Conservation (phyloP, 2,797 vertebrate genomes). For the Amphiprion clarkii region DNA sequence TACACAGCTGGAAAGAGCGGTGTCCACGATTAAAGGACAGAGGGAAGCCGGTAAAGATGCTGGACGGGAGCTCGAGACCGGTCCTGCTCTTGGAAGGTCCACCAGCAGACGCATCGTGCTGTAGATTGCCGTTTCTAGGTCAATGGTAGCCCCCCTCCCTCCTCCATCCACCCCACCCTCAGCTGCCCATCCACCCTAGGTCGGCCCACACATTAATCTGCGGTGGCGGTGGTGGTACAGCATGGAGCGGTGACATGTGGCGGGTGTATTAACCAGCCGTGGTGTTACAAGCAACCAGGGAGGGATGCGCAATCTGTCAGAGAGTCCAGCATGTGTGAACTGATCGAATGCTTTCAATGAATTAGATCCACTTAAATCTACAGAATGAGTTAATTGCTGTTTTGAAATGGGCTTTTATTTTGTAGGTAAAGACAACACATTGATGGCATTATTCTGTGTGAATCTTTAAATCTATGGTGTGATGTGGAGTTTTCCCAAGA, state of each 20-base stretch:
- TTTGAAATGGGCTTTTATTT: conserved; percentile 5
- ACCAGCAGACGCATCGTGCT: conserved; percentile 38
- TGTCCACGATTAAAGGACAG: conserved; percentile 11
- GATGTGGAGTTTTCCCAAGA: background rate
- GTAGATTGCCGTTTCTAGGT: conserved; percentile 81
- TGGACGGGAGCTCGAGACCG: conserved; percentile 4
- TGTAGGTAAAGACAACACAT: background rate
- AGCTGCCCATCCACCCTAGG: conserved; percentile 47
- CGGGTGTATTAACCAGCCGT: conserved; percentile 54
- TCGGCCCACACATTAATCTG: conserved; percentile 76
- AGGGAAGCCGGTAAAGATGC: conserved; percentile 20
- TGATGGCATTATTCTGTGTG: background rate
- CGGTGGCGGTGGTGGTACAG: conserved; percentile 26
- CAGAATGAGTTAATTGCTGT: background rate
- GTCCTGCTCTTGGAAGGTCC: conserved; percentile 35
- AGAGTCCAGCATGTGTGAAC: conserved; percentile 12
- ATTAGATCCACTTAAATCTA: background rate
- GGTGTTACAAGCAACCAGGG: conserved; percentile 50
- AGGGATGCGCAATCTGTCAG: conserved; percentile 42
- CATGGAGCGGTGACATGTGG: conserved; percentile 58
- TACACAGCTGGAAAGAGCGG: conserved; percentile 44
- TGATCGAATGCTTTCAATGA: conserved; percentile 7
- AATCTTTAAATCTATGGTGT: background rate
- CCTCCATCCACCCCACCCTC: conserved; percentile 41
- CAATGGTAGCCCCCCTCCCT: conserved; percentile 46